Conservation (phyloP, 2,888 invertebrate species). For the Limenitis camilla region DNA sequence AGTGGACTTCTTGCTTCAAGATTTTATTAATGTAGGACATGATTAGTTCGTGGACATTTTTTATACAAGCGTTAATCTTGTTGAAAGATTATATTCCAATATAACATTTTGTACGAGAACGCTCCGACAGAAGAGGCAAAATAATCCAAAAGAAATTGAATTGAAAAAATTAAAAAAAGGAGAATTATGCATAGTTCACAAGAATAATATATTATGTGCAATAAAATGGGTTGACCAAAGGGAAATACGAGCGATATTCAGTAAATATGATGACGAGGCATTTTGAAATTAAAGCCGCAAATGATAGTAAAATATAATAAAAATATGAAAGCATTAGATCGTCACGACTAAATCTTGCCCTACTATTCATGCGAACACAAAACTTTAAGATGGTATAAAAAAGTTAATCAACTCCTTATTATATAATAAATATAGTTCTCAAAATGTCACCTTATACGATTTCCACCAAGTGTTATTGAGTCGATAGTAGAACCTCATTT, state of each 20-base stretch:
- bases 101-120: slow-evolving; percentile 24
- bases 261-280: slow-evolving; percentile 24
- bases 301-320: slow-evolving; percentile 24
- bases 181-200: slow-evolving; percentile 16
- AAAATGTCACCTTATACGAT: not conserved
- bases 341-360: slow-evolving; percentile 29
- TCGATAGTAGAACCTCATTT: not conserved
- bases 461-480: not conserved
- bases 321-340: slow-evolving; percentile 25
- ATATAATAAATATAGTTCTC: not conserved
- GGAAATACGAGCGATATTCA: slow-evolving; percentile 30
- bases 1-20: too few relatives aligned
- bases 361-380: not conserved
- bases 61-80: slow-evolving; percentile 21
- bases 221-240: too few relatives aligned
- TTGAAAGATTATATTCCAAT: slow-evolving; percentile 19
- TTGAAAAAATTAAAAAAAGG: slow-evolving; percentile 17
- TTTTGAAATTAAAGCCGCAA: slow-evolving; percentile 17
- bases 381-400: not conserved
- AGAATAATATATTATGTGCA: slow-evolving; percentile 22
- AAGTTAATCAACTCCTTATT: not conserved
- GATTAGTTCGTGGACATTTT: slow-evolving; percentile 24
- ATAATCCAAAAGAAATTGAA: slow-evolving; percentile 16
- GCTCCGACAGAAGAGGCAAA: slow-evolving; percentile 18
- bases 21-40: slow-evolving; percentile 22